Base-by-base conservation (phyloP, 2,113 vertebrate genomes). In the Gymnogyps californianus region DNA sequence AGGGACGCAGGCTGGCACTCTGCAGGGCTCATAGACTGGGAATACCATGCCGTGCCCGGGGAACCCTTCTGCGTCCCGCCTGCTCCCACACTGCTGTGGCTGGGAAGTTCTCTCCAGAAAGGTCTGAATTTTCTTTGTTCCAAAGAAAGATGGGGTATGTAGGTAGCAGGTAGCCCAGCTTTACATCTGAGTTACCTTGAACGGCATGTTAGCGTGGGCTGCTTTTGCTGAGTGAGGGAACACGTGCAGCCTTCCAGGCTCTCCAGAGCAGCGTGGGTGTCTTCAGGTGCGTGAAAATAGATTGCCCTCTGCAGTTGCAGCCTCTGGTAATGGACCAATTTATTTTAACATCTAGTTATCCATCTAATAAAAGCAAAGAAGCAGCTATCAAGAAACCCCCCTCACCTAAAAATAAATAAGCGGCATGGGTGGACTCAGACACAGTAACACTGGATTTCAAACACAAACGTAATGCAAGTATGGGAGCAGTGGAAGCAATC, bases 171-270 rank as follows among this genome's bases (percentile, higher is more conserved):
- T 13, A 75, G 40, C 21, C 40, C 8, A 16, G 40, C 24, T 66
- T 34, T 32, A 47, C 26, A 40, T 34, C 11, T 2, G 29, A 14
- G 29, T 47, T n/a, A 4, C 42, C 61, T 22, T 11, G 7, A n/a
- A 7, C 1, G 1, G 13, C 1, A 4, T 59, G n/a, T 9, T 11
- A 44, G 57, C 1, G 0, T 26, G 52, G 40, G 42, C 19, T 76
- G n/a, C 15, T 34, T 64, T 21, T 65, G 40, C 40, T 3, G 70
- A 40, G 26, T 6, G 32, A 55, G 34, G 28, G 70, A 28, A 31
- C 10, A 17, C 28, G 9, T 1, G 8, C 1, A 2, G 38, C 58
- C 16, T 84, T 22, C 38, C 67, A 62, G 67, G 31, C 36, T 36
- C 57, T 62, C 25, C 11, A 8, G 47, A 72, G 47, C 31, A 42